Evolutionary conservation across 2,797 vertebrate species (phyloP), one percentile per base, ranked within the genome.

Genomic region (Chelon labrosus): DNA sequence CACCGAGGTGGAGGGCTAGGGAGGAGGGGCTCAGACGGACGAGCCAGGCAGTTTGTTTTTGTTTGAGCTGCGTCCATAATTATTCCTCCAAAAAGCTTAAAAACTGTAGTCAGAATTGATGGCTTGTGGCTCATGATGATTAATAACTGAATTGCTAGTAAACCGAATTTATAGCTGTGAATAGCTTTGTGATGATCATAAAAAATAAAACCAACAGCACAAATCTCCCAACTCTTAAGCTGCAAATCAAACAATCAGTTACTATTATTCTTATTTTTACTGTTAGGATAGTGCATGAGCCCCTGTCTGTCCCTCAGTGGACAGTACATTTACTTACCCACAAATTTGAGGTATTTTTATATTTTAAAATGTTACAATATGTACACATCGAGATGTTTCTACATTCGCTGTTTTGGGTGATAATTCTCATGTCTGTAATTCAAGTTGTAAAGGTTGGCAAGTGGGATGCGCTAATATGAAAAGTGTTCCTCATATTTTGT

Each of bases 21-120:
- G 39, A 41, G 42, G 16, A 16, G 41, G 16, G 58, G 77, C 57
- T 63, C 62, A 35, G 47, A 19, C 42, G 54, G 63, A 50, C 20
- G 22, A 76, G 55, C 68, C 47, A 31, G 41, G 37, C 17, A 19
- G 41, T 55, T 73, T 85, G 65, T 78, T 89, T 17, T 75, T 63
- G 20, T 80, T 75, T 54, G 8, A 58, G n/a, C 57, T 42, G 2
- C 35, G 47, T 63, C 63, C 67, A 56, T 31, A 66, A 42, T 20
- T 62, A 19, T 67, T 64, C 67, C 41, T 47, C 25, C n/a, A 46
- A 47, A 82, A 70, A 50, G 50, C 61, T 68, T 44, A 61, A 50
- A 31, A 68, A 52, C n/a, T 57, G 14, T 56, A 62, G 77, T 82
- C 52, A 62, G 38, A 81, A 31, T 7, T 64, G 44, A 46, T 70